Evolutionary conservation across 2,888 invertebrate genomes (phyloP).

Genomic region (Blomia tropicalis): DNA sequence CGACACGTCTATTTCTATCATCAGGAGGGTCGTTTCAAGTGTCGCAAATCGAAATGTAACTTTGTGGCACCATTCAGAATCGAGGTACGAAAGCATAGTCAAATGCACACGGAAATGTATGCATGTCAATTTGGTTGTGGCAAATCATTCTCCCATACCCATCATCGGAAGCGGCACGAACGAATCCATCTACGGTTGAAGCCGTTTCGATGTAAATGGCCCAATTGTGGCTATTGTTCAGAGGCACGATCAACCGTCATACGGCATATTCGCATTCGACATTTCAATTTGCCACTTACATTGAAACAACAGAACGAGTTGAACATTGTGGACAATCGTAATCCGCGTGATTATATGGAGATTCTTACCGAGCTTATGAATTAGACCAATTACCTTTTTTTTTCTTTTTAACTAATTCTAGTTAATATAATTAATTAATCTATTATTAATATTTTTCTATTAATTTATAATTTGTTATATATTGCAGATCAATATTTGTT

Average conservation of each 20-base stretch:
- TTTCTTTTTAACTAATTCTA: too few species aligned
- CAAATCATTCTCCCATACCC: slow-evolving; percentile 1
- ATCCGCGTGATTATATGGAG: slow-evolving; percentile 9
- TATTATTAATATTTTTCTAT: too few species aligned
- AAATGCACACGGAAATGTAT: slow-evolving; percentile 9
- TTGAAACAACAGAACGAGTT: slow-evolving; percentile 10
- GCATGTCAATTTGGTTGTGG: slow-evolving; percentile 12
- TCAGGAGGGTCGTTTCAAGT: slow-evolving; percentile 2
- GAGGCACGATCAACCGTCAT: slow-evolving; percentile 1
- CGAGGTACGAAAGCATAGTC: slow-evolving; percentile 10
- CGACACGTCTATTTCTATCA: slow-evolving; percentile 10
- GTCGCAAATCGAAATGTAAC: slow-evolving; percentile 9
- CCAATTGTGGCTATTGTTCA: slow-evolving; percentile 1
- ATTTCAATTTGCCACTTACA: slow-evolving; percentile 4
- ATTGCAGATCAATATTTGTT: too few species aligned
- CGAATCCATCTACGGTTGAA: not conserved
- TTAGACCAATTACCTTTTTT: too few species aligned
- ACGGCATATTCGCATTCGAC: slow-evolving; percentile 3
- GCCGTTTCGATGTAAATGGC: not conserved
- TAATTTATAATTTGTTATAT: too few species aligned
- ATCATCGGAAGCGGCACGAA: slow-evolving; percentile 9
- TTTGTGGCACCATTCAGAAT: slow-evolving; percentile 3
- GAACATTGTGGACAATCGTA: slow-evolving; percentile 4
- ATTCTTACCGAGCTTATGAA: slow-evolving; percentile 2
- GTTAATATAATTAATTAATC: too few species aligned